Evolutionary conservation across 92 coral and sea anemone species (phyloP), one percentile per base, ranked within the genome.

Genomic region (Paragorgia papillata): DNA sequence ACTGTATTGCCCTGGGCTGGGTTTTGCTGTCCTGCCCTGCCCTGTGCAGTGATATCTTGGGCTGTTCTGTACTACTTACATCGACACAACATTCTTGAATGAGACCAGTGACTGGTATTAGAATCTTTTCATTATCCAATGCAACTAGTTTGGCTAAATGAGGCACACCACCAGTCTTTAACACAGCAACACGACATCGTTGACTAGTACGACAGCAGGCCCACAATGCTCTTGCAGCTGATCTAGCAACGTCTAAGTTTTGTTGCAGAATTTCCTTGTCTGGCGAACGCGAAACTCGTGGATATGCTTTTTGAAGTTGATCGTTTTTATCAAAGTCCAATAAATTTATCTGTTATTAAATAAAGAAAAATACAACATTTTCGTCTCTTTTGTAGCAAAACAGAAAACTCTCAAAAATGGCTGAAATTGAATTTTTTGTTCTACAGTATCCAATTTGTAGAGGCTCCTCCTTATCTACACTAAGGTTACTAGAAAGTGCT

Each of bases 51-150:
- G n/a, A n/a, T n/a, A n/a, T n/a, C n/a, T n/a, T n/a, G n/a, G n/a
- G n/a, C n/a, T n/a, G n/a, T n/a, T n/a, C n/a, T n/a, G n/a, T n/a
- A n/a, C 53, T 46, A 8, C 82, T 61, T 28, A 93, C 96, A 92
- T 90, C 97, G 4, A 88, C 84, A 13, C 96, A 96, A 61, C 97
- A 93, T 66, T 93, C 97, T 75, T 93, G 96, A 39, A 87, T 89
- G 7, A 93, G 83, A 18, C 97, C 97, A 4, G 89, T 87, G 17
- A 93, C 81, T 0, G 97, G 97, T 35, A 93, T 81, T 35, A 93
- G 87, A 9, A 93, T 69, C 53, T 93, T 96, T 24, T 93, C 94
- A 69, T 87, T 75, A 66, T 86, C 90, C 48, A 83, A 50, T 22
- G 62, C 54, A 62, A 88, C 73, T 25, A 93, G 91, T 46, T 75